Conservation (phyloP, 2,797 vertebrate genomes). For the Chloroceryle inda region DNA sequence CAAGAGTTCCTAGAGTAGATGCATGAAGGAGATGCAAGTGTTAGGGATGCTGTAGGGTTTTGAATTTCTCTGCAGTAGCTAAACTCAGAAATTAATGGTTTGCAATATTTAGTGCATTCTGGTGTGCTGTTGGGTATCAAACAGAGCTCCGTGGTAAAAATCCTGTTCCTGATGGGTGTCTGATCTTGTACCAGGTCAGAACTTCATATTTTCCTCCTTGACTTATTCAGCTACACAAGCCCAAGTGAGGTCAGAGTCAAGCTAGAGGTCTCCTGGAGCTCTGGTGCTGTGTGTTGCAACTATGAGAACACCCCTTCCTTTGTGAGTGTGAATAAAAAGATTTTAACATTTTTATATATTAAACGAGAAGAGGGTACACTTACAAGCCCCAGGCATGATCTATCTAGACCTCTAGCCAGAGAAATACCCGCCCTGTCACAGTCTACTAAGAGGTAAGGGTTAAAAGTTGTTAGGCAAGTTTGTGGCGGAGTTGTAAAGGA, state of each 20-base stretch:
- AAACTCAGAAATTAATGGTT: background rate
- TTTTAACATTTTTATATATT: background rate
- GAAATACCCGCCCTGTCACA: background rate
- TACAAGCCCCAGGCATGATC: background rate
- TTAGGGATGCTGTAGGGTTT: background rate
- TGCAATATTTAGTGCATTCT: background rate
- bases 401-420: background rate
- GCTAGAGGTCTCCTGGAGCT: background rate
- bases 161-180: background rate
- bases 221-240: background rate
- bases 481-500: background rate
- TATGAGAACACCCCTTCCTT: background rate
- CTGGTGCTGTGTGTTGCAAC: background rate
- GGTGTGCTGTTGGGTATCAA: background rate
- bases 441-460: background rate
- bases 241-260: background rate
- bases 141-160: background rate
- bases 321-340: background rate
- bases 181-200: background rate
- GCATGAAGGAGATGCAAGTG: background rate
- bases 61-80: slow-evolving; percentile 22
- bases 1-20: background rate
- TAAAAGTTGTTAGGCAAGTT: background rate
- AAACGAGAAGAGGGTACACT: background rate
- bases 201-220: background rate